Percentiles rank a stretch among this genome's conserved stretches.
Conservation (phyloP, 2,113 vertebrate genomes). For the Gavialis gangeticus region DNA sequence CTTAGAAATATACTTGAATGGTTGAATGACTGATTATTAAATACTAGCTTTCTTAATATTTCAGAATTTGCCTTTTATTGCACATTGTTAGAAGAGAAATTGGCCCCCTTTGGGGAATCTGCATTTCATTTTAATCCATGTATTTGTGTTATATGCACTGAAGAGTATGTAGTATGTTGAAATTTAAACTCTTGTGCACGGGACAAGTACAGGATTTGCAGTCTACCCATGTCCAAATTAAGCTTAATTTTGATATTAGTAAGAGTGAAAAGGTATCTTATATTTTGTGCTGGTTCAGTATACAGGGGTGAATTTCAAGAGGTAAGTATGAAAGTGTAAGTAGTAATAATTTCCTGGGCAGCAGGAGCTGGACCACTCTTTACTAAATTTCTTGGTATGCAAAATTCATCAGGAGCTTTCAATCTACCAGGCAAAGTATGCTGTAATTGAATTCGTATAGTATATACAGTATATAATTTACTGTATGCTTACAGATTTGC, state of each 20-base stretch:
- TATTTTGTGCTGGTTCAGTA: constrained; percentile 26
- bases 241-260: neutral
- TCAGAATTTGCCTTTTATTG: constrained; percentile 35
- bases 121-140: constrained; percentile 11
- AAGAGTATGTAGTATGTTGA: neutral
- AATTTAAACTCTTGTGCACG: constrained; percentile 15
- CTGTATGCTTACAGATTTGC: neutral
- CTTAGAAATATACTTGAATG: neutral
- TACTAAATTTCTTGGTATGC: neutral
- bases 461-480: constrained; percentile 11
- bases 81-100: neutral
- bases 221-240: neutral
- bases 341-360: neutral
- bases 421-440: constrained; percentile 16
- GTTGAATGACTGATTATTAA: neutral
- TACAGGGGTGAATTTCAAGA: constrained; percentile 2
- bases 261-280: neutral
- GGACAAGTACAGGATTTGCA: neutral
- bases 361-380: neutral
- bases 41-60: constrained; percentile 19
- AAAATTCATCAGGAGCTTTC: neutral
- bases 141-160: neutral
- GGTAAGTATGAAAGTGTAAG: neutral
- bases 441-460: constrained; percentile 24
- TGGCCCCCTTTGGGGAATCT: neutral